Evolutionary conservation across 2,888 invertebrate species (phyloP), one percentile per base, ranked within the genome.

Genomic region (Priocnemis perturbator): DNA sequence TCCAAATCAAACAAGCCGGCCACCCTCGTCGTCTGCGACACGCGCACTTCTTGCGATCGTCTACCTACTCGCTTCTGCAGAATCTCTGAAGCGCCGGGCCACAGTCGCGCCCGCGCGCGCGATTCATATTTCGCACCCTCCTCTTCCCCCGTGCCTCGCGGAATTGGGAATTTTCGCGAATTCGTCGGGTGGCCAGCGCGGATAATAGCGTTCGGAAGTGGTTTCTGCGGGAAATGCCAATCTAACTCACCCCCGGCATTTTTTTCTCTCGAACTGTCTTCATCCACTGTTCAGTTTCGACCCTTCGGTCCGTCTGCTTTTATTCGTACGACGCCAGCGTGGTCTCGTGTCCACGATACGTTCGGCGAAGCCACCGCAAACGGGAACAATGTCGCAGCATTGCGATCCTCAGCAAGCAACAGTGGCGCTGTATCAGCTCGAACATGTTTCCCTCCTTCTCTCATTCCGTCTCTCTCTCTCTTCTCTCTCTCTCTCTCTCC

Each of bases 311-410:
- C 7, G 7, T 37, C 37, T 11, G 37, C 11, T 37, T 37, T 37
- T 37, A 37, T 37, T 37, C 37, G 37, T 11, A 11, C 37, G 37
- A 11, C 11, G 11, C 14, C 11, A 9, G 1, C 7, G 7, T 11
- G 37, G 37, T 9, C 1, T 60, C 48, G 72, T 73, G 71, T 53
- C 76, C 73, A 69, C 68, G 73, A 74, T 69, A 74, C 77, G 76
- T 77, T 76, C 64, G 57, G 63, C 60, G 63, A 57, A 69, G 69
- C 60, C 64, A 70, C 71, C 76, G 60, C 74, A 76, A 74, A 76
- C 65, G 63, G 72, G 78, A 21, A 45, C 73, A 77, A 73, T 77
- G 76, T 78, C 77, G 75, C 75, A 73, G 71, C 62, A 71, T 73
- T 75, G 67, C 69, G 68, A 71, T 68, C 74, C 20, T 61, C 73